Base-by-base conservation (phyloP, 2,888 invertebrate genomes). In the Ceraclea dissimilis region DNA sequence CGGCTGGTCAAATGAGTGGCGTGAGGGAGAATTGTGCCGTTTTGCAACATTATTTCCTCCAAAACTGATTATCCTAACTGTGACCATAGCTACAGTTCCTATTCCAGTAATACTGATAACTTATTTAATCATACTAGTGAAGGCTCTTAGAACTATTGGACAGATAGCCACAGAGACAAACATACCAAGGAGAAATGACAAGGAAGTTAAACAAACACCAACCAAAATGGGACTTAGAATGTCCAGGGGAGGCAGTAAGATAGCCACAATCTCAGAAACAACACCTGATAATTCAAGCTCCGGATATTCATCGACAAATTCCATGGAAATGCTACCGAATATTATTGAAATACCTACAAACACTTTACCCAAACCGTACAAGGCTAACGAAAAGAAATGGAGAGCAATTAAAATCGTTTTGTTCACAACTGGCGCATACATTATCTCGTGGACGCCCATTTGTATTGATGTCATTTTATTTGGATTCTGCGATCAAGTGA, bases 361-460 rank as follows among this genome's bases (percentile, higher is more conserved):
- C 4, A 39, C 39, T 13, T 6, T 8, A 11, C 31, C 6, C 8
- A n/a, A n/a, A n/a, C n/a, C n/a, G n/a, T 39, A 39, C 13, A 39
- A 39, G n/a, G 39, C 39, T 16, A 39, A 39, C 13, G n/a, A 39
- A 39, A 39, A 74, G 56, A 82, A 81, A 67, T 81, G 80, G 76
- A 79, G 81, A 63, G 83, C 84, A 0, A 76, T 84, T 4, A 79
- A 79, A 63, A 76, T 84, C 17, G 83, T 84, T 0, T 66, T 81
- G 65, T 73, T 83, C 10, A 83, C 84, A 17, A 78, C 81, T 1
- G 78, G 79, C 1, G 79, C 81, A 63, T 81, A 83, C 63, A 67
- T 83, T 60, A 64, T 80, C 4, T 82, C 84, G 0, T 84, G 84
- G 84, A 70, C 77, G 61, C 84, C 84, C 1, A 83, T 79, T 64